Conservation (phyloP, 2,113 vertebrate species). For the Oreochromis tanganicae region DNA sequence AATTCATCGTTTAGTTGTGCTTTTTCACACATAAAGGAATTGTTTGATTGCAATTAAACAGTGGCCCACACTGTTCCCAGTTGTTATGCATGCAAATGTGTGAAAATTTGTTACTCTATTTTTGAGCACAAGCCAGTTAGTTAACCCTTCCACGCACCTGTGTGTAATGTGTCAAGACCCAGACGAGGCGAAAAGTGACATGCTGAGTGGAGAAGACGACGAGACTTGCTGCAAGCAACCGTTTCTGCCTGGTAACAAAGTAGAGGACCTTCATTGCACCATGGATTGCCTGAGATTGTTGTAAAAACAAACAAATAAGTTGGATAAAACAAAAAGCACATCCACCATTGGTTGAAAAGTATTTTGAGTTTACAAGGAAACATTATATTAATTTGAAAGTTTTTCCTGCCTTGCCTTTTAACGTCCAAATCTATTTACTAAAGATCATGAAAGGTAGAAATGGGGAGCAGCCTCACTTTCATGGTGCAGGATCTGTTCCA, state of each 20-base stretch:
- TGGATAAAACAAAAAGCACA: not conserved
- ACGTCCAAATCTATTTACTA: not conserved
- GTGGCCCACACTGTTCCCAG: not conserved
- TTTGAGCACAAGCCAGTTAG: not conserved
- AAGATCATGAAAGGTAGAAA: not conserved
- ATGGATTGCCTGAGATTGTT: slow-evolving; percentile 72
- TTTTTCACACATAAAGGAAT: not conserved
- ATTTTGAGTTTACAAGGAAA: not conserved
- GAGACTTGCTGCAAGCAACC: slow-evolving; percentile 77
- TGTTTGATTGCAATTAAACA: not conserved
- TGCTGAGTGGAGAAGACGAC: slow-evolving; percentile 88
- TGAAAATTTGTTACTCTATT: not conserved
- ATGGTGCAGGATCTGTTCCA: slow-evolving; percentile 88
- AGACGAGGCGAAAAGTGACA: slow-evolving; percentile 81
- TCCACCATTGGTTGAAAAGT: not conserved
- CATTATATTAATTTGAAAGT: not conserved
- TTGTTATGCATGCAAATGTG: not conserved
- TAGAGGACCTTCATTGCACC: slow-evolving; percentile 77
- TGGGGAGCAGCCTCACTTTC: slow-evolving; percentile 74
- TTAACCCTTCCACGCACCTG: slow-evolving; percentile 72
- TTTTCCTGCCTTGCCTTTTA: not conserved
- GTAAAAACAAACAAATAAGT: not conserved
- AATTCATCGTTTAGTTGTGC: not conserved
- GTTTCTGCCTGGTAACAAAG: slow-evolving; percentile 81
- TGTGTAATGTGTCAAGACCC: slow-evolving; percentile 79